Conservation (phyloP, 2,113 vertebrate species). For the Etheostoma spectabile region DNA sequence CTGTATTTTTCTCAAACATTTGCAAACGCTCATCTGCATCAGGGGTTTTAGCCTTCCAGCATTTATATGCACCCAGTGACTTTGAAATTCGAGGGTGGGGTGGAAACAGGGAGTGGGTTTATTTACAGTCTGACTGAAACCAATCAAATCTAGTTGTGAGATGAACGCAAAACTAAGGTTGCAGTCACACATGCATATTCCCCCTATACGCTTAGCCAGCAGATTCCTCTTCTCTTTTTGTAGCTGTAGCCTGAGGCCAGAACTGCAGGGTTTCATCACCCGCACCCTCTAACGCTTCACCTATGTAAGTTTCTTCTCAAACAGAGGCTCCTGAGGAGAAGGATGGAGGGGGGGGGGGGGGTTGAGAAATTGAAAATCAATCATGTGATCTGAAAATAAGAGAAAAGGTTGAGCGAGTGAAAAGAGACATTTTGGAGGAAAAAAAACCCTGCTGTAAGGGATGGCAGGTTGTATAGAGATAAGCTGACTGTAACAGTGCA, state of each 20-base stretch:
- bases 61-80: not conserved
- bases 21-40: conserved; percentile 1
- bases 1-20: conserved; percentile 13
- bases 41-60: conserved; percentile 1
- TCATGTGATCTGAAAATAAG: conserved; percentile 31
- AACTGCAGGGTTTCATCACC: conserved; percentile 29
- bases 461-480: not conserved
- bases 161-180: too few relatives aligned
- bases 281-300: conserved; percentile 38
- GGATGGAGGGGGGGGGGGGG: not conserved
- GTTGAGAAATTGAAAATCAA: conserved; percentile 42
- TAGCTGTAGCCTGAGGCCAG: conserved; percentile 28
- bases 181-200: conserved; percentile 4
- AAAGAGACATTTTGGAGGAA: conserved; percentile 19
- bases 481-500: conserved; percentile 9
- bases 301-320: conserved; percentile 38
- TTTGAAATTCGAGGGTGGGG: not conserved
- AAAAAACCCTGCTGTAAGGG: not conserved
- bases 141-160: too few relatives aligned
- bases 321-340: conserved; percentile 13
- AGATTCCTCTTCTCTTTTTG: conserved; percentile 14
- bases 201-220: not conserved
- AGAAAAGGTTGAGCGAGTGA: conserved; percentile 17
- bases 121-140: too few relatives aligned
- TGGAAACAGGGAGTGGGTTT: too few relatives aligned